Evolutionary conservation across 1,140 invertebrate genomes (phyloP).

Genomic region (Maconellicoccus hirsutus): DNA sequence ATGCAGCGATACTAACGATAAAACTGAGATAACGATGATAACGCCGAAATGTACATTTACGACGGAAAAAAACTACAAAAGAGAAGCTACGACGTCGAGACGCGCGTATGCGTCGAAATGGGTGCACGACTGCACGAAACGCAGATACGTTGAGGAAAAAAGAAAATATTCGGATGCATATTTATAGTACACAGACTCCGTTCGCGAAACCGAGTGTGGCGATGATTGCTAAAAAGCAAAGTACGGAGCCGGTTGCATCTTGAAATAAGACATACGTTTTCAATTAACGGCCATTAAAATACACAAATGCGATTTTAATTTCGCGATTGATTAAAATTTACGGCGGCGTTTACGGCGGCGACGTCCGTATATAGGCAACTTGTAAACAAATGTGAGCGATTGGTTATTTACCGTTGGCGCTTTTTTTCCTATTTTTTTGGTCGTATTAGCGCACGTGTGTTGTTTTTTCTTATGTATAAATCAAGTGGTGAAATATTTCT

Average conservation of each 20-base stretch:
- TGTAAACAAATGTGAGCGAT: neutral
- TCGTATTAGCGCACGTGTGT: neutral
- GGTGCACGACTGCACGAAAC: too few relatives aligned
- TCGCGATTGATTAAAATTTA: slow-evolving; percentile 9
- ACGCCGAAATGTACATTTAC: too few relatives aligned
- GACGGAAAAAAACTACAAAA: too few relatives aligned
- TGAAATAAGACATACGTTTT: slow-evolving; percentile 9
- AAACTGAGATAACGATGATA: too few relatives aligned
- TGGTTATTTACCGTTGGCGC: neutral
- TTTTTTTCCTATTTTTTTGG: too few relatives aligned
- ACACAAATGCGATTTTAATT: slow-evolving; percentile 9
- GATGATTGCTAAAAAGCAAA: neutral
- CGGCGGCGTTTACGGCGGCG: neutral
- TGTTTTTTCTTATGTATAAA: neutral
- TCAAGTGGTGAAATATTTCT: neutral
- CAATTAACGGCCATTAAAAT: neutral
- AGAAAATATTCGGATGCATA: too few relatives aligned
- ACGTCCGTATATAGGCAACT: neutral
- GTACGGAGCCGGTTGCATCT: neutral
- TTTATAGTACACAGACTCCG: too few relatives aligned
- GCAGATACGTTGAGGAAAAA: too few relatives aligned
- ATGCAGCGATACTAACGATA: too few relatives aligned
- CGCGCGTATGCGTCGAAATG: too few relatives aligned
- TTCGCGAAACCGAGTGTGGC: too few relatives aligned
- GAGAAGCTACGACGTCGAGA: too few relatives aligned